Evolutionary conservation across 2,113 vertebrate species (phyloP), one percentile per base, ranked within the genome.

Genomic region (Chrysemys picta): DNA sequence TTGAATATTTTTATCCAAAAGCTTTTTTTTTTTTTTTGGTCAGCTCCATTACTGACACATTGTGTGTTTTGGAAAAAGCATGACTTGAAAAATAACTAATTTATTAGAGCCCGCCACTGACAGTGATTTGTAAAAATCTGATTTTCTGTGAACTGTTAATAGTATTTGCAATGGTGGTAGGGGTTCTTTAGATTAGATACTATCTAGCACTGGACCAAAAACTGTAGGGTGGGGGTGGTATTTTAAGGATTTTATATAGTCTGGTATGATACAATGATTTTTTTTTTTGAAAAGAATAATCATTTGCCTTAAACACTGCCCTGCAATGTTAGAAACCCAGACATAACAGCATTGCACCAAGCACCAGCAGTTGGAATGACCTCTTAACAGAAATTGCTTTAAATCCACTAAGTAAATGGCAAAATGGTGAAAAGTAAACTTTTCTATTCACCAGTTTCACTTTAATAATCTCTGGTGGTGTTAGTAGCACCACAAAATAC

Each of bases 21-120:
- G 6, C 85, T 29, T 22, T 1, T 88, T 84, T 50, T 93, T 24
- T 54, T 82, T 21, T 21, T 53, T 53, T 53, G 22, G 57, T 42
- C n/a, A 75, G 19, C 21, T 42, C n/a, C 29, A 14, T 75, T n/a
- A 69, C n/a, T 42, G n/a, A 75, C n/a, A 10, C 29, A 12, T 22
- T 75, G n/a, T 57, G 21, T 75, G n/a, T 38, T 54, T 89, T 94
- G 79, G 49, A 72, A 84, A 89, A 93, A 93, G 14, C 38, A 42
- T 27, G 82, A 57, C 8, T 91, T 96, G 13, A 93, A 65, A 65
- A 62, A 90, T 82, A 94, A 21, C 50, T 91, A 16, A 59, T 93
- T 94, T 76, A 90, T 42, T 38, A 50, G 45, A 84, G 27, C 53
- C 21, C 47, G 69, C 50, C n/a, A 72, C n/a, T 72, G 17, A 38